phyloP scores from a whole-genome alignment of 2,888 invertebrate genomes.

The Thyatira batis region DNA sequence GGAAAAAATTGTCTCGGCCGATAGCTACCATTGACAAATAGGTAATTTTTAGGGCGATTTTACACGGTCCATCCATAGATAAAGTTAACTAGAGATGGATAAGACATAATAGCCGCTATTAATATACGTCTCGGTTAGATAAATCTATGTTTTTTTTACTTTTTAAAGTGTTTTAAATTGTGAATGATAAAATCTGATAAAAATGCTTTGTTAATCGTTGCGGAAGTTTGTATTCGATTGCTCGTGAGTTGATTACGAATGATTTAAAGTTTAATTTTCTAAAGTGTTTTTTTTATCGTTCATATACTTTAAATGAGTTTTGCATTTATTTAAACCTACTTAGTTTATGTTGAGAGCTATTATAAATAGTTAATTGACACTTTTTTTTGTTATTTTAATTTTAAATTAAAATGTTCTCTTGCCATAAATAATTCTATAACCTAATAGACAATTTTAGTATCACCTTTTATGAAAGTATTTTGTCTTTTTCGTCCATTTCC shows the following conservation, averaged over 20 bases:
- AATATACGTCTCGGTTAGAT: slow-evolving; percentile 51
- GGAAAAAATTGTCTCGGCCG: slow-evolving; percentile 48
- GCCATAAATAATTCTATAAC: too few species aligned
- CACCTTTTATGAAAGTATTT: neutral
- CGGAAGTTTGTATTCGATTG: neutral
- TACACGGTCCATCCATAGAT: slow-evolving; percentile 48
- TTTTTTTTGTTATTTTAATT: too few species aligned
- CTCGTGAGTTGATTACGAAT: neutral
- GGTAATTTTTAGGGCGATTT: slow-evolving; percentile 32
- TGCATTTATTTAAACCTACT: too few species aligned
- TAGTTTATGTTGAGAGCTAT: too few species aligned
- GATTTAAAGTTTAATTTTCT: neutral
- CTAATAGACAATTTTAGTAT: too few species aligned
- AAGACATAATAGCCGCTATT: slow-evolving; percentile 56
- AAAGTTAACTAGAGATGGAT: slow-evolving; percentile 51
- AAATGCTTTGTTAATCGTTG: neutral
- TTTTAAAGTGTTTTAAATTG: slow-evolving; percentile 1
- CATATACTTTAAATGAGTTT: too few species aligned
- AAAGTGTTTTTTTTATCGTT: too few species aligned
- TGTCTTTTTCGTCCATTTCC: neutral
- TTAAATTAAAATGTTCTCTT: too few species aligned
- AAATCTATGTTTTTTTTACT: slow-evolving; percentile 22
- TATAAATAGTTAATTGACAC: too few species aligned
- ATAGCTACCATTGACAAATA: slow-evolving; percentile 53
- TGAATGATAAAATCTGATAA: slow-evolving; percentile 2